These are phyloP conservation scores for Hemithea aestivaria DNA, from an alignment of 2,888 invertebrate species.

Conservation along the genomic window DNA sequence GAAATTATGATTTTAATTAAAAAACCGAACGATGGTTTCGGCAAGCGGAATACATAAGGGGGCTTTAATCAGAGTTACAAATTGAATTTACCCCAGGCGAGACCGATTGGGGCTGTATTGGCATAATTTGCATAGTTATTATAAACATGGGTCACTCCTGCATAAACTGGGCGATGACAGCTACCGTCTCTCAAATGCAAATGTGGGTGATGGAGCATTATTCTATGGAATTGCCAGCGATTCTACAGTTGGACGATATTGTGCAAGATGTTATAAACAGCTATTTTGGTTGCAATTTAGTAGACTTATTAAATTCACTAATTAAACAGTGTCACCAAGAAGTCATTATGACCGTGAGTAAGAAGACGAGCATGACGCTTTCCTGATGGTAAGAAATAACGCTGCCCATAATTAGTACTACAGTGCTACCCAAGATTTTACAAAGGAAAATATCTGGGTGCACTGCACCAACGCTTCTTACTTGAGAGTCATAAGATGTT, in stretches of 20 bases:
- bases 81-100: conserved; percentile 67
- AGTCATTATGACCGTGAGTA: too few species aligned
- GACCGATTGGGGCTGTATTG: conserved; percentile 67
- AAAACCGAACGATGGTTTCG: conserved; percentile 24
- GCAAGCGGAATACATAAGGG: conserved; percentile 54
- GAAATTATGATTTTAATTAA: too few species aligned
- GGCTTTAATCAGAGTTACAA: conserved; percentile 73
- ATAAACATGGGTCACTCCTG: conserved; percentile 74
- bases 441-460: too few species aligned
- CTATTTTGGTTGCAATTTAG: too few species aligned
- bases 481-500: too few species aligned
- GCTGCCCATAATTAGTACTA: too few species aligned
- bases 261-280: background rate
- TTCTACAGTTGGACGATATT: background rate
- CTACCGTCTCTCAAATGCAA: conserved; percentile 63
- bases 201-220: conserved; percentile 42
- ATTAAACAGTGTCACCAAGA: too few species aligned
- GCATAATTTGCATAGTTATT: conserved; percentile 78
- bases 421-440: too few species aligned
- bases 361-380: too few species aligned
- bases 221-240: conserved; percentile 29
- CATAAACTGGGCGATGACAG: conserved; percentile 68
- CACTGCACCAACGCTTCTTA: too few species aligned
- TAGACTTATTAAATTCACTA: too few species aligned
- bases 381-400: too few species aligned